Percentiles rank a stretch among this genome's conserved stretches.
Evolutionary conservation across 2,888 invertebrate species (phyloP).

Genomic region (Microplitis manilae): DNA sequence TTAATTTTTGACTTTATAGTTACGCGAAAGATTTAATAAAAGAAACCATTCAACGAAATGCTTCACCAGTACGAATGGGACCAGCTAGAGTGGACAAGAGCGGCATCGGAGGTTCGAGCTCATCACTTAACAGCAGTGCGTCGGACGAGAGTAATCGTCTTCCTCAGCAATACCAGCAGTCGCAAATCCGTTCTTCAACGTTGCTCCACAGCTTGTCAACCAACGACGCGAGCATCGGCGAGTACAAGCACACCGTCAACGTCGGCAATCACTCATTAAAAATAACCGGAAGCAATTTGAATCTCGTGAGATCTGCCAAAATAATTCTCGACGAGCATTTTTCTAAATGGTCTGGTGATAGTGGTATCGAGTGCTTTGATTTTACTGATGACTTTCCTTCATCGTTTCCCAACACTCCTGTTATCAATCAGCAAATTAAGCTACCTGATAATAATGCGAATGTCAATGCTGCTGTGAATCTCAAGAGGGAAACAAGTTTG

Average conservation of each 20-base stretch:
- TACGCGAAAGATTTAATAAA: conserved; percentile 95
- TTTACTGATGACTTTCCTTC: conserved; percentile 63
- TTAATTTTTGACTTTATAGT: conserved; percentile 70
- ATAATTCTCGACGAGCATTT: conserved; percentile 91
- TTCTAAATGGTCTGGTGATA: conserved; percentile 57
- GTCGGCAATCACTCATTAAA: conserved; percentile 88
- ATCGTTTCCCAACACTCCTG: conserved; percentile 43
- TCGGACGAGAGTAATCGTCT: conserved; percentile 76
- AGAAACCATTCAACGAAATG: conserved; percentile 95
- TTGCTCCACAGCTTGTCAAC: conserved; percentile 86
- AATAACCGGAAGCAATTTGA: conserved; percentile 88
- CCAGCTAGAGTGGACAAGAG: conserved; percentile 73
- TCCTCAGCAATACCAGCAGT: conserved; percentile 69
- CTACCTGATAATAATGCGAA: conserved; percentile 26
- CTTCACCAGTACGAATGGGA: conserved; percentile 88
- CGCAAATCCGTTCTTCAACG: conserved; percentile 74
- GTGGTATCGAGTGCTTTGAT: conserved; percentile 65
- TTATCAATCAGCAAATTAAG: not conserved
- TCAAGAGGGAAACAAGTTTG: conserved; percentile 58
- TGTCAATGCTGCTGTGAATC: conserved; percentile 45
- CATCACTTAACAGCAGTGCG: conserved; percentile 84
- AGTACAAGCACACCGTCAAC: conserved; percentile 91
- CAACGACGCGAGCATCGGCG: conserved; percentile 87
- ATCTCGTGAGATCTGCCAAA: conserved; percentile 89
- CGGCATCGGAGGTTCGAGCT: conserved; percentile 81